Percentiles rank a stretch among this genome's conserved stretches.
These are phyloP conservation scores for Platyrinchus mystaceus DNA, from an alignment of 2,797 vertebrate genomes.

Conservation along the genomic window DNA sequence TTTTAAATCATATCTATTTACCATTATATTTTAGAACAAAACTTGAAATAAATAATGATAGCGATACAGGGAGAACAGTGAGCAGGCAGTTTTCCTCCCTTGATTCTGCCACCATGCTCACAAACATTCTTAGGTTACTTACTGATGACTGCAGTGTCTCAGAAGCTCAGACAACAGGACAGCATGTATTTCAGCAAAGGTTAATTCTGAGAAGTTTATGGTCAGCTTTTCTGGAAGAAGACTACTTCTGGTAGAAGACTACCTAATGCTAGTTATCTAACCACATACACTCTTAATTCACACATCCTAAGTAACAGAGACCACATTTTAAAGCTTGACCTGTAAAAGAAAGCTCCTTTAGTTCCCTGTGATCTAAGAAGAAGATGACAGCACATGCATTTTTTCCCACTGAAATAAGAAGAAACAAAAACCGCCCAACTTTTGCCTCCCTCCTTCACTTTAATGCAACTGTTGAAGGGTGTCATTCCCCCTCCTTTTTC, in stretches of 20 bases:
- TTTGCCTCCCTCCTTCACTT: neutral
- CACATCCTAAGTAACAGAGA: neutral
- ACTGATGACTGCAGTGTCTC: neutral
- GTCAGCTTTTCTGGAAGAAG: neutral
- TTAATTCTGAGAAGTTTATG: neutral
- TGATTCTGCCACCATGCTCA: neutral
- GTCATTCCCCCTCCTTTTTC: fast-evolving
- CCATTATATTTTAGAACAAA: neutral
- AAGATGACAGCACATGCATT: neutral
- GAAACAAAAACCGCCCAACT: fast-evolving
- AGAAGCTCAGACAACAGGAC: neutral
- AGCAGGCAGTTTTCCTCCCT: neutral
- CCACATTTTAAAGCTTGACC: neutral
- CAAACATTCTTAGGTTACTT: neutral
- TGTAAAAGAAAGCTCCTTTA: neutral
- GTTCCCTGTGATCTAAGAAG: neutral
- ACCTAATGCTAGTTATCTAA: neutral
- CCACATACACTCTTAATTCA: neutral
- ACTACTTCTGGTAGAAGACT: neutral
- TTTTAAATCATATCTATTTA: neutral
- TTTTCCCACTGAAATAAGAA: neutral
- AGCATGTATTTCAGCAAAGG: neutral
- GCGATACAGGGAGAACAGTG: neutral
- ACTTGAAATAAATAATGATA: neutral
- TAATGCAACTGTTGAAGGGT: neutral